A percentile compares a stretch with the other conserved stretches of the same genome.
Conservation (phyloP, 2,113 vertebrate species). For the Cochlearius cochlearius region DNA sequence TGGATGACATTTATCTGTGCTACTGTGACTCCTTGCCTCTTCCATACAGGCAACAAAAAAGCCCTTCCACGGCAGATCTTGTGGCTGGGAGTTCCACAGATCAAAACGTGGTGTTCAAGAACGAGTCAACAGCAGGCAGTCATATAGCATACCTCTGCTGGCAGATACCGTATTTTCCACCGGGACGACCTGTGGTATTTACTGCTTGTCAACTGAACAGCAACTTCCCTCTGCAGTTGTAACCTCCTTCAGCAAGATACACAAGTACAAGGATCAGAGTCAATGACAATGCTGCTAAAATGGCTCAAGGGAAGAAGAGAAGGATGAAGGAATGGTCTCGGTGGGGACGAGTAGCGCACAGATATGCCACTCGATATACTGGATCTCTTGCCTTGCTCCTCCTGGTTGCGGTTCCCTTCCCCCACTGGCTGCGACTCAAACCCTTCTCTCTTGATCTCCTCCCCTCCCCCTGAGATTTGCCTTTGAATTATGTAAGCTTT, state of each 20-base stretch:
- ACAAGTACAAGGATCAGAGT: background rate
- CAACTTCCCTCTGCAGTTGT: background rate
- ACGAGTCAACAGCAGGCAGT: background rate
- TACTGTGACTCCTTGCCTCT: background rate
- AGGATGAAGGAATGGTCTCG: background rate
- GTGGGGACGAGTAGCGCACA: background rate
- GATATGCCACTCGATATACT: background rate
- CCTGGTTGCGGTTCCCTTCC: conserved; percentile 19
- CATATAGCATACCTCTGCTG: background rate
- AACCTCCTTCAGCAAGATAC: background rate
- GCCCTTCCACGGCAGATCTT: background rate
- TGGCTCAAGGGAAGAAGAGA: background rate
- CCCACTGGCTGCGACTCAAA: background rate
- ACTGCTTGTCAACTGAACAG: background rate
- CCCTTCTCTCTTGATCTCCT: conserved; percentile 3
- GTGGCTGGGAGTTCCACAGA: background rate
- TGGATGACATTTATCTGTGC: conserved; percentile 14
- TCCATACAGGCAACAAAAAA: background rate
- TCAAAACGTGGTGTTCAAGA: background rate
- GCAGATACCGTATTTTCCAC: background rate
- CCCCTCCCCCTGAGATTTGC: conserved; percentile 27
- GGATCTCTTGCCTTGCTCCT: background rate
- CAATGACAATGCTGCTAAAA: background rate
- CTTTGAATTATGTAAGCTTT: conserved; percentile 60
- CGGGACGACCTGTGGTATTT: background rate